Conservation (phyloP, 2,888 invertebrate species). For the Seira sanloemensis region DNA sequence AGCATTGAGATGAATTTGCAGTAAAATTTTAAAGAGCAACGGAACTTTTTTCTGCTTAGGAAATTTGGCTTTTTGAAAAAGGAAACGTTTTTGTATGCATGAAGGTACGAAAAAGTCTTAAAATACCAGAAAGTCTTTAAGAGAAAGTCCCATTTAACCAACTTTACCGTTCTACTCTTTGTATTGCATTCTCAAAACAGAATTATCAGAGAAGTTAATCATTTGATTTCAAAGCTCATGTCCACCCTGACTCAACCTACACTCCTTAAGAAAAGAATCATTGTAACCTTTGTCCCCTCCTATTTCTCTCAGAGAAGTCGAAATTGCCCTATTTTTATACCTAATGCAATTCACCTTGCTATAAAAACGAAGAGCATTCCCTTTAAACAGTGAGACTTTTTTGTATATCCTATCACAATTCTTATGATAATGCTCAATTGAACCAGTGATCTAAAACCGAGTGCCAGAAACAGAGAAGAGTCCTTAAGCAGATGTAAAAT, state of each 20-base stretch:
- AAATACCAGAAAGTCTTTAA: background rate
- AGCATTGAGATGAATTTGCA: no score
- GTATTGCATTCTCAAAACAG: background rate
- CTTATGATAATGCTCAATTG: slow-evolving; percentile 24
- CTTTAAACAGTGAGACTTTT: background rate
- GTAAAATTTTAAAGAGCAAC: no score
- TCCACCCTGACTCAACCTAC: background rate
- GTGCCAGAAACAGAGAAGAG: background rate
- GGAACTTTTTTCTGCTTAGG: no score
- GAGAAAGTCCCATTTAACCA: background rate
- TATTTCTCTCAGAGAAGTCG: background rate
- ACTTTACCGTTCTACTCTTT: no score
- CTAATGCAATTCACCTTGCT: background rate
- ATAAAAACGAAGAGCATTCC: background rate
- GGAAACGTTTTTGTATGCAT: background rate
- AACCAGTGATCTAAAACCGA: slow-evolving; percentile 2
- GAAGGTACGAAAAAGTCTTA: background rate
- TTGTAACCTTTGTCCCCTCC: background rate
- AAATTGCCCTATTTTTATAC: background rate
- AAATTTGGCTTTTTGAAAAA: no score
- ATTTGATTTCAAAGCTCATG: background rate
- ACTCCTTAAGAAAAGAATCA: background rate
- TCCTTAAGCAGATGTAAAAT: background rate
- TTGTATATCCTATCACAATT: background rate
- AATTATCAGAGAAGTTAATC: no score